Evolutionary conservation across 2,113 vertebrate genomes (phyloP), one percentile per base, ranked within the genome.

Genomic region (Crotophaga sulcirostris): DNA sequence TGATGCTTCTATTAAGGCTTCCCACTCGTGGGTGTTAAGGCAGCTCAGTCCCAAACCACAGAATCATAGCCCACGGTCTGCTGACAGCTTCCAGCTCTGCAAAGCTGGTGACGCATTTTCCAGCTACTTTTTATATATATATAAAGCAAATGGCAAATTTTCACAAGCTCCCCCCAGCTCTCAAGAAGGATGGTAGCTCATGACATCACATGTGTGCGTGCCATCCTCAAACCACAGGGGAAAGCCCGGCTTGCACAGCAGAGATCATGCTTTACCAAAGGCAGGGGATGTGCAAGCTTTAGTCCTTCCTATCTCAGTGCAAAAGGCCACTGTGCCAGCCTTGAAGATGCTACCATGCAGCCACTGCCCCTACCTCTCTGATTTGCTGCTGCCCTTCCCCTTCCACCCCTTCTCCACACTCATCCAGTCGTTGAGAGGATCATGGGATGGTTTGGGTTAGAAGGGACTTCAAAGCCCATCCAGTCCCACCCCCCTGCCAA

Each of bases 301-400:
- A 47, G 31, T 16, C 33, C 49, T 36, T 63, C 67, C 49, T 18
- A 4, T 24, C 49, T 23, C 8, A 1, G 58, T 36, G 87, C 7
- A 70, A 29, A 66, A 74, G 24, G 55, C 56, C 0, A 0, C 51
- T 42, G 11, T 42, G 63, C 33, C 5, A 2, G 66, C 34, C 34
- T 84, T 56, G 51, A 51, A 56, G 45, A 26, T 9, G 1, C 55
- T 63, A 58, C 56, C 44, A 47, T 14, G 40, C 73, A 59, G 49
- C 44, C 19, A 12, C 23, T 1, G 0, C 25, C 51, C 31, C 40
- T 4, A 31, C 13, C 8, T 47, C n/a, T 3, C 7, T 45, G 64
- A n/a, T 54, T 3, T n/a, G 55, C 58, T 49, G 64, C 56, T 64
- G 60, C 49, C 23, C 21, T 83, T 63, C 44, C 26, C 63, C 28